These are phyloP conservation scores for Aegypius monachus DNA, from an alignment of 2,113 vertebrate species.

Conservation along the genomic window DNA sequence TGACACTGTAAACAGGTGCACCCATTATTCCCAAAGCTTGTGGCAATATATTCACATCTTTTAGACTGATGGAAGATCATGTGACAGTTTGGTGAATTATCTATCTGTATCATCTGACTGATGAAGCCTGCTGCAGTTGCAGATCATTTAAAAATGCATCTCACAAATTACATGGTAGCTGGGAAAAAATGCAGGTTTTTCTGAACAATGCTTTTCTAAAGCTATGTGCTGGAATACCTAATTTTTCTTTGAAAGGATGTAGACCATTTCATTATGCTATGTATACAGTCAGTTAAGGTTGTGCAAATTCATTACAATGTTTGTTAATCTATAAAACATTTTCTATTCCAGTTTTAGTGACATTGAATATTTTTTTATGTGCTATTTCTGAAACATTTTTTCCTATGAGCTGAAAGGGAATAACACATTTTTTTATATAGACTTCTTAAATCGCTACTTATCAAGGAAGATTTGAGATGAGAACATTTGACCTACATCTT, in stretches of 20 bases:
- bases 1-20: conserved; percentile 99
- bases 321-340: conserved; percentile 92
- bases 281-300: conserved; percentile 85
- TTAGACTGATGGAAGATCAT: conserved; percentile 90
- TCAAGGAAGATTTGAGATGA: conserved; percentile 66
- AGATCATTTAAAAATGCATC: conserved; percentile 86
- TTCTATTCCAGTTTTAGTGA: conserved; percentile 82
- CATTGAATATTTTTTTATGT: conserved; percentile 78
- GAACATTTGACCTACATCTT: conserved; percentile 59
- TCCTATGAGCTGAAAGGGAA: conserved; percentile 69
- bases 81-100: conserved; percentile 92
- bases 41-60: conserved; percentile 96
- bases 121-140: conserved; percentile 84
- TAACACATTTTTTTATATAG: conserved; percentile 67
- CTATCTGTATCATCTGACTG: conserved; percentile 88
- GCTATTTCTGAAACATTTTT: conserved; percentile 73
- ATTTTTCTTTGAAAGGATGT: conserved; percentile 76
- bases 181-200: conserved; percentile 78
- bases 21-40: conserved; percentile 97
- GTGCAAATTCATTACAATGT: conserved; percentile 89
- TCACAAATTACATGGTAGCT: conserved; percentile 84
- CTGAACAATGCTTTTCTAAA: conserved; percentile 75
- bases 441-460: conserved; percentile 66
- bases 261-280: conserved; percentile 75
- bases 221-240: conserved; percentile 67